phyloP scores from a whole-genome alignment of 2,113 vertebrate genomes.

The Engraulis encrasicolus region DNA sequence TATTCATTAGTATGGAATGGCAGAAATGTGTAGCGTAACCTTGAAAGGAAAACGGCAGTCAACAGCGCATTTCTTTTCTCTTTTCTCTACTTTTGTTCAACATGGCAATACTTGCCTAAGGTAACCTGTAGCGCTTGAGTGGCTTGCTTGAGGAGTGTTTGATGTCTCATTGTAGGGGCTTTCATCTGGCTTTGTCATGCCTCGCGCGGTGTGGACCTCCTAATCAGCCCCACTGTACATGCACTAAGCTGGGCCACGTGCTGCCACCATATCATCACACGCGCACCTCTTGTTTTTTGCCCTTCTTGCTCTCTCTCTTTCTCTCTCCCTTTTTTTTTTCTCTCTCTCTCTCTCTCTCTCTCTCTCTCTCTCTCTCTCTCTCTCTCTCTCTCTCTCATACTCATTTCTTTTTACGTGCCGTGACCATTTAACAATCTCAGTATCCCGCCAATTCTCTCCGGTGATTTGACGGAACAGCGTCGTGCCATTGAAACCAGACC shows the following conservation, averaged over 20 bases:
- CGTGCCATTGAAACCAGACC: conserved; percentile 1
- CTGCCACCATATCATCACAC: background rate
- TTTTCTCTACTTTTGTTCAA: no score
- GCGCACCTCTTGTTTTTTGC: background rate
- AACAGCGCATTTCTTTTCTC: background rate
- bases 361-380: background rate
- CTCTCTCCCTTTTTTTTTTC: no score
- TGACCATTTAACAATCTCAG: background rate
- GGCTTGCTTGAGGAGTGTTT: background rate
- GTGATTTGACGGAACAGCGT: conserved; percentile 3
- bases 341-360: background rate
- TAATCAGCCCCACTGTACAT: background rate
- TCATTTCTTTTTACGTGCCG: background rate
- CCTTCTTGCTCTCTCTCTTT: no score
- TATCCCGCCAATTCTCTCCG: background rate
- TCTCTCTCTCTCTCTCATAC: background rate
- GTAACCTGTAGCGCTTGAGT: background rate
- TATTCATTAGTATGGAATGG: background rate
- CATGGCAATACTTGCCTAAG: no score
- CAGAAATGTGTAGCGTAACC: background rate
- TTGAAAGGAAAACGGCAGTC: background rate
- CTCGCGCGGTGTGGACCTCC: background rate
- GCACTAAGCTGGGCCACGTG: background rate
- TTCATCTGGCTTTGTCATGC: background rate
- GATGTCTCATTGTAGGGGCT: background rate